Evolutionary conservation across 2,113 vertebrate genomes (phyloP).

Genomic region (Sula dactylatra): DNA sequence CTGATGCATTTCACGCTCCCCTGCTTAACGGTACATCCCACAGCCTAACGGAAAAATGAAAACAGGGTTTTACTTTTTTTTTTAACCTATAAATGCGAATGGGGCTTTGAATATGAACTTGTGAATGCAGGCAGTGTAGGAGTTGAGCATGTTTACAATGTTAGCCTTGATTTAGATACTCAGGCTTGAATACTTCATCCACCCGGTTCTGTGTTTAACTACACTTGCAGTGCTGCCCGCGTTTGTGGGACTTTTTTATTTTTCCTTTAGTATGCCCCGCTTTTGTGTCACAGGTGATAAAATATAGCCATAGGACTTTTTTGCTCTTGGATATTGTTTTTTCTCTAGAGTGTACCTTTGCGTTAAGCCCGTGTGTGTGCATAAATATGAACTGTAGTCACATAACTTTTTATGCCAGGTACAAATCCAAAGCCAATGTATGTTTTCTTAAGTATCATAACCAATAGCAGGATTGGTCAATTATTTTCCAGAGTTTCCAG

Average conservation of each 20-base stretch:
- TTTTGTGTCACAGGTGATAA: neutral
- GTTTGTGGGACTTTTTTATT: neutral
- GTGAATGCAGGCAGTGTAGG: neutral
- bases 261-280: neutral
- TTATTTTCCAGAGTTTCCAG: neutral
- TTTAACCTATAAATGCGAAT: neutral
- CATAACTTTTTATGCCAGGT: neutral
- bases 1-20: fast-evolving
- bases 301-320: neutral
- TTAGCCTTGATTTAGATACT: neutral
- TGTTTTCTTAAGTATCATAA: neutral
- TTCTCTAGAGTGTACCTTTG: neutral
- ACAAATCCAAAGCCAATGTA: neutral
- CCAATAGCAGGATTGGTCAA: neutral
- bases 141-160: neutral
- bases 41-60: neutral
- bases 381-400: neutral
- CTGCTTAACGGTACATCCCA: neutral
- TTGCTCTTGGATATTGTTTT: neutral
- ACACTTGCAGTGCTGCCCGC: neutral
- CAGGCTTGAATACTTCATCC: neutral
- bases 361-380: neutral
- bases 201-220: neutral
- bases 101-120: fast-evolving
- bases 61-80: neutral